Evolutionary conservation across 2,888 invertebrate genomes (phyloP), one percentile per base, ranked within the genome.

Genomic region (Drosophila prostipennis): DNA sequence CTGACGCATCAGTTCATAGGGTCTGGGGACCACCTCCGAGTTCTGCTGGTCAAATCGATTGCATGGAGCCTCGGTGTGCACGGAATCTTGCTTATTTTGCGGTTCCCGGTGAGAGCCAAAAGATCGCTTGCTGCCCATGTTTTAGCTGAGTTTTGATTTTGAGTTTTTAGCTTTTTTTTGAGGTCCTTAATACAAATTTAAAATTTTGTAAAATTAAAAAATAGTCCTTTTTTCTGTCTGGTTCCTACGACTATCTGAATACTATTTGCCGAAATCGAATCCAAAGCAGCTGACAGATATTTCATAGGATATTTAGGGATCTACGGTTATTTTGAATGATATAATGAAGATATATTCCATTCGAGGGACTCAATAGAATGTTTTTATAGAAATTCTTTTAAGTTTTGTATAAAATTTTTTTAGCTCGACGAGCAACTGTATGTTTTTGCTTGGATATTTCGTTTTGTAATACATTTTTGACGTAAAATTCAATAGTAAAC

Each of bases 1-100:
- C 7, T 49, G 54, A 3, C 80, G 60, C 52, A 80, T 72, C 3
- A 80, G 0, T 2, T 68, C 65, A 7, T 64, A 71, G 7, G 77
- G 77, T 0, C 37, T 63, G 8, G 53, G 2, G 0, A 32, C 16
- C 0, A 32, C 3, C 2, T 32, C 46, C 6, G 48, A 16, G 14
- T 46, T n/a, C 14, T 5, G 46, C 1, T 14, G 5, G 8, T 29
- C 46, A n/a, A 46, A 43, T 13, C 13, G 3, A 4, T 7, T 4
- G 54, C 32, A 45, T 4, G 0, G 4, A 0, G 0, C 32, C 7
- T 26, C n/a, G 4, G 53, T 8, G 0, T 5, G 19, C 1, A 0
- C 19, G 6, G 34, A n/a, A 23, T 5, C 13, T 3, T 14, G 3
- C 0, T 6, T n/a, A 11, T 39, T 39, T 7, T 7, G 39, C 8